Conservation (phyloP, 2,888 invertebrate genomes). For the Phytoseiulus persimilis region DNA sequence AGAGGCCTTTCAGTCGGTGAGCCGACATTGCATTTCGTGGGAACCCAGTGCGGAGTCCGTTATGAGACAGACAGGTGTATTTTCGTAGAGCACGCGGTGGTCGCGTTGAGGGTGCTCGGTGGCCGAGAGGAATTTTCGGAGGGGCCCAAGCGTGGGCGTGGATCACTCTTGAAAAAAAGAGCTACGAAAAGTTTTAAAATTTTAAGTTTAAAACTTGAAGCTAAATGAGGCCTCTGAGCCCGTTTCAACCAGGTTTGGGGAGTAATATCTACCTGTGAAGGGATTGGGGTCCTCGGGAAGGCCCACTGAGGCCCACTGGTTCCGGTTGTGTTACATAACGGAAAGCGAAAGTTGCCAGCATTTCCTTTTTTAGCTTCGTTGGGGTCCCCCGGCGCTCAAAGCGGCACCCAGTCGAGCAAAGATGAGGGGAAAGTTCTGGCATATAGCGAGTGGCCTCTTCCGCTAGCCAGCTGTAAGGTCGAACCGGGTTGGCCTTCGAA, state of each 20-base stretch:
- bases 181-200: neutral
- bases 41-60: neutral
- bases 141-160: neutral
- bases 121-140: neutral
- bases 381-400: neutral
- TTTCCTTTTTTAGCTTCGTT: neutral
- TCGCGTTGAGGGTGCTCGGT: neutral
- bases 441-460: neutral
- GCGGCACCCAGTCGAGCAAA: neutral
- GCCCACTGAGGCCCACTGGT: neutral
- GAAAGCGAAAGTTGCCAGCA: neutral
- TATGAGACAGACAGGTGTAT: neutral
- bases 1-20: neutral
- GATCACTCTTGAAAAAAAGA: neutral
- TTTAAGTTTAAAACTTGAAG: neutral
- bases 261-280: neutral
- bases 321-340: neutral
- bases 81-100: neutral
- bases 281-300: constrained; percentile 5
- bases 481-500: neutral
- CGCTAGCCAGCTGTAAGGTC: neutral
- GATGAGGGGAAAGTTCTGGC: neutral
- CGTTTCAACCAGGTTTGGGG: neutral
- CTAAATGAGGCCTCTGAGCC: neutral
- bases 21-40: neutral